Conservation (phyloP, 2,888 invertebrate genomes). For the Boloria euphrosyne region DNA sequence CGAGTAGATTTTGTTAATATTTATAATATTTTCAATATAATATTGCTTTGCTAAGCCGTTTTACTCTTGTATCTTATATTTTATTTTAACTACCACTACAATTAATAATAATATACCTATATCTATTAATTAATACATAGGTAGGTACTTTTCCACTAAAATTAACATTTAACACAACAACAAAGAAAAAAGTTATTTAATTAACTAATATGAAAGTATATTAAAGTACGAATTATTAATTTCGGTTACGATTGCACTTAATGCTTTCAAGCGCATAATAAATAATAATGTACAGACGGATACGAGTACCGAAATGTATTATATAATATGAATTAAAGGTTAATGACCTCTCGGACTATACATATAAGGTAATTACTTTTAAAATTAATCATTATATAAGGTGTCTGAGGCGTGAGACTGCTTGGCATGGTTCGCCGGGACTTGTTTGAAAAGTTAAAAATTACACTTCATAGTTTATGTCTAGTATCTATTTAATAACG, state of each 20-base stretch:
- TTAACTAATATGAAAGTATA: no score
- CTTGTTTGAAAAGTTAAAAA: slow-evolving; percentile 3
- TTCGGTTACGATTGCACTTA: slow-evolving; percentile 1
- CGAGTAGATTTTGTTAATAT: slow-evolving; percentile 44
- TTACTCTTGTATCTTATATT: not conserved
- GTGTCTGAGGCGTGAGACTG: slow-evolving; percentile 56
- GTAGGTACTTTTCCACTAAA: no score
- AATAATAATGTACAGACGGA: slow-evolving; percentile 9
- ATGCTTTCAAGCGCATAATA: slow-evolving; percentile 10
- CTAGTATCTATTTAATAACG: not conserved
- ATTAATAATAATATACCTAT: no score
- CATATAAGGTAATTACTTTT: slow-evolving; percentile 38
- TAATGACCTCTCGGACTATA: slow-evolving; percentile 32
- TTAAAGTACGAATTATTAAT: not conserved
- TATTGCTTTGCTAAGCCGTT: not conserved
- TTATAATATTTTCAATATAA: not conserved
- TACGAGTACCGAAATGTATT: slow-evolving; percentile 20
- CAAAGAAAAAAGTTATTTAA: no score
- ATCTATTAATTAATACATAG: no score
- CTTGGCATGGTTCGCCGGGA: slow-evolving; percentile 46
- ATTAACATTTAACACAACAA: no score
- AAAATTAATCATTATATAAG: slow-evolving; percentile 48
- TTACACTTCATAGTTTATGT: slow-evolving; percentile 4
- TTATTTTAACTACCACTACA: no score
- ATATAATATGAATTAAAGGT: slow-evolving; percentile 33